phyloP scores from a whole-genome alignment of 2,113 vertebrate genomes.

The Crotalus viridis region DNA sequence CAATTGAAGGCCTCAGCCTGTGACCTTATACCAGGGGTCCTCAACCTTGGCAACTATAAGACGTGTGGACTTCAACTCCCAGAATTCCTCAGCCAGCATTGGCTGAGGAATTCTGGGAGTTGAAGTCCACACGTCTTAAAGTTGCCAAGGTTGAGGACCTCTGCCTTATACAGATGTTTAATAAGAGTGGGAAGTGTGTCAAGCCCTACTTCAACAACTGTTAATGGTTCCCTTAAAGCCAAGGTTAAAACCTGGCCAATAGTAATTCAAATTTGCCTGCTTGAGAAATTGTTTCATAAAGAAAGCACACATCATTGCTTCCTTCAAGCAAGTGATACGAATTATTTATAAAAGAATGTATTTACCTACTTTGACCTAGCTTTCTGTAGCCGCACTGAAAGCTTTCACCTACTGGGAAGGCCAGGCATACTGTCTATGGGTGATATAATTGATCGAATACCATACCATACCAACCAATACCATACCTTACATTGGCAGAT shows the following conservation, averaged over 20 bases:
- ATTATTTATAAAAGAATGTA: neutral
- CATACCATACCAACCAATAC: neutral
- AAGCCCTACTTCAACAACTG: neutral
- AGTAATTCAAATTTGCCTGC: neutral
- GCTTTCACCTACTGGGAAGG: neutral
- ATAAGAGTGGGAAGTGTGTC: neutral
- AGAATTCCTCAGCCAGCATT: no score
- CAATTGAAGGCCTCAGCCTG: neutral
- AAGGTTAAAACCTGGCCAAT: neutral
- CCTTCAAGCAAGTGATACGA: neutral
- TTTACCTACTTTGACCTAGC: neutral
- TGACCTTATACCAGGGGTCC: neutral
- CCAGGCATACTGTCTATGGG: neutral
- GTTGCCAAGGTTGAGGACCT: no score
- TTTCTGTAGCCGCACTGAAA: neutral
- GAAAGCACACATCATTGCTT: neutral
- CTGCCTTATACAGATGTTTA: neutral
- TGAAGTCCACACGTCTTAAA: no score
- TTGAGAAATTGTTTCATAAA: neutral
- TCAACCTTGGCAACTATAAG: no score
- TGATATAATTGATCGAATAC: neutral
- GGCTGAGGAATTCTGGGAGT: no score
- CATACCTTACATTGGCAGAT: neutral
- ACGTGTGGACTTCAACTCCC: no score
- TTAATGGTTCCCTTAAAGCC: neutral